Evolutionary conservation across 2,888 invertebrate species (phyloP).

Genomic region (Diadromus collaris): DNA sequence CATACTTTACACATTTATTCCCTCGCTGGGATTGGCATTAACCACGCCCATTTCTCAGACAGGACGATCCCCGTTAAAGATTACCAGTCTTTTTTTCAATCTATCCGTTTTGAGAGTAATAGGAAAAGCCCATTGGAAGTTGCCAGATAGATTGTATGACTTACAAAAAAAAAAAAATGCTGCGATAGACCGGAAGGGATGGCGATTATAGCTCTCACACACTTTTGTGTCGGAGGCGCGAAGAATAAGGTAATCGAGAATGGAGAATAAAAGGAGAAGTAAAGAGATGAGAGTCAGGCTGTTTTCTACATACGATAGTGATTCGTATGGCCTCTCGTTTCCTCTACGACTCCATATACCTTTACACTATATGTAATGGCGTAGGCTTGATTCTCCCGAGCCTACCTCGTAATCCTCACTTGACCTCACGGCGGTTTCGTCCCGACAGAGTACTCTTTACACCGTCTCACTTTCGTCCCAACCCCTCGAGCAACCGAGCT

Average conservation of each 20-base stretch:
- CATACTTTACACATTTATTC: slow-evolving; percentile 24
- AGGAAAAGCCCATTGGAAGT: not conserved
- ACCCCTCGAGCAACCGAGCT: not conserved
- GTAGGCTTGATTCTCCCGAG: slow-evolving; percentile 53
- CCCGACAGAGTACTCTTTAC: slow-evolving; percentile 35
- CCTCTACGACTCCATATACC: slow-evolving; percentile 31
- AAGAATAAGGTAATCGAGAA: slow-evolving; percentile 21
- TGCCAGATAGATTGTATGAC: not conserved
- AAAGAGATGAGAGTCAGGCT: slow-evolving; percentile 35
- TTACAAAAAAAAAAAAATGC: not conserved
- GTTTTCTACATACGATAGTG: slow-evolving; percentile 58
- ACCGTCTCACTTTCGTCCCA: slow-evolving; percentile 27
- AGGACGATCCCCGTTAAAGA: not conserved
- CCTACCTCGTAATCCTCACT: slow-evolving; percentile 59
- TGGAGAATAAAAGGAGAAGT: slow-evolving; percentile 21
- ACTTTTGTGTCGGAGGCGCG: slow-evolving; percentile 39
- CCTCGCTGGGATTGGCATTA: slow-evolving; percentile 34
- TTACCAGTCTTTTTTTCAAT: slow-evolving; percentile 20
- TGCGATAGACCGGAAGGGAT: slow-evolving; percentile 1
- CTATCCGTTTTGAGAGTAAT: not conserved
- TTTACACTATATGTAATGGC: slow-evolving; percentile 44
- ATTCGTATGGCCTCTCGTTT: slow-evolving; percentile 58
- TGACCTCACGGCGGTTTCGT: slow-evolving; percentile 57
- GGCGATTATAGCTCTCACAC: slow-evolving; percentile 34
- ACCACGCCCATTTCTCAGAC: slow-evolving; percentile 37